Evolutionary conservation across 2,797 vertebrate species (phyloP).

Genomic region (Rhinogobio ventralis): DNA sequence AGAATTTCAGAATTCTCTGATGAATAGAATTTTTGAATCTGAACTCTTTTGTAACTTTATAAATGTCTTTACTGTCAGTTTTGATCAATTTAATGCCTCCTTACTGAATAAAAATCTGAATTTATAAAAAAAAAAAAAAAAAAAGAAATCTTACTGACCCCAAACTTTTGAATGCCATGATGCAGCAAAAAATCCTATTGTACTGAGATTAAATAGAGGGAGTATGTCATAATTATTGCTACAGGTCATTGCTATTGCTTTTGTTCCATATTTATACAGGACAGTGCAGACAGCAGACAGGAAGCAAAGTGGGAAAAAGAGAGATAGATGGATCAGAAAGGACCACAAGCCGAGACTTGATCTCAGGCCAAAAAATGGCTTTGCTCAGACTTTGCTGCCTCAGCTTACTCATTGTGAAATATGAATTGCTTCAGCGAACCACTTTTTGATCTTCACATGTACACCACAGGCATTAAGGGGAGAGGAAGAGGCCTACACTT

Average conservation of each 20-base stretch:
- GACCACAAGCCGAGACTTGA: constrained; percentile 15
- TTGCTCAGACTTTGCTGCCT: constrained; percentile 17
- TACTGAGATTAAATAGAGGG: not conserved
- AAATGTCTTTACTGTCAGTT: not conserved
- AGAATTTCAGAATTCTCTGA: no score
- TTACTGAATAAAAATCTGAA: no score
- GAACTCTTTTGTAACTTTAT: not conserved
- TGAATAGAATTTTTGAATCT: no score
- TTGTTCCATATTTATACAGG: constrained; percentile 8
- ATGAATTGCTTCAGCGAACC: constrained; percentile 13
- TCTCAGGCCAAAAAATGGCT: not conserved
- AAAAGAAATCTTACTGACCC: not conserved
- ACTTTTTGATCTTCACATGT: not conserved
- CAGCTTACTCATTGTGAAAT: not conserved
- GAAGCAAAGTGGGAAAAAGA: not conserved
- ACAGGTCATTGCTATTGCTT: not conserved
- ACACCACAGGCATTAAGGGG: not conserved
- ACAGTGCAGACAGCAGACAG: not conserved
- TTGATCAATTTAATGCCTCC: no score
- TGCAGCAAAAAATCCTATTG: not conserved
- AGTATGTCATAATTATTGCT: not conserved
- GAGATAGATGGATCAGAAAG: not conserved
- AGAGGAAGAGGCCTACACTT: not conserved
- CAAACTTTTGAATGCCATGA: not conserved
- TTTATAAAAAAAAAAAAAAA: no score